Base-by-base conservation (phyloP, 2,797 vertebrate genomes). In the Takifugu ocellatus region DNA sequence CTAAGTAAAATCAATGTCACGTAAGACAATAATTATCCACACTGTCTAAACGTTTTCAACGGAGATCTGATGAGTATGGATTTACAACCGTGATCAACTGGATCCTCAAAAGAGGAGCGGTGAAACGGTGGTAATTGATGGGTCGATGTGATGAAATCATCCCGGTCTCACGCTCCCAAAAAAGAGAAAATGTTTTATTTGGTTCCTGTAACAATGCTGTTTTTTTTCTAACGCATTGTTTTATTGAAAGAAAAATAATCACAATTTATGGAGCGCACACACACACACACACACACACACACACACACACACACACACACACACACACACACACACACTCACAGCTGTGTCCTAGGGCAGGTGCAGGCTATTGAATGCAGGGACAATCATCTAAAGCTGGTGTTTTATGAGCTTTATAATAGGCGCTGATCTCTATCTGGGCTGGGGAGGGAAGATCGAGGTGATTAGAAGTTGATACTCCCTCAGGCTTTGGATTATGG, bases 401-500 rank as follows among this genome's bases (percentile, higher is more conserved):
- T 77, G 77, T 70, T 84, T 85, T 75, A 75, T 85, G 73, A 79
- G 80, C 54, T 77, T 79, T 73, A 81, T 82, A 83, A 88, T 82
- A 59, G 74, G 69, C 60, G 33, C 73, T 84, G 87, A 88, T 89
- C 79, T 79, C 49, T 77, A 88, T 85, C 86, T 78, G 83, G 62
- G 72, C 61, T 66, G 61, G 54, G 72, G 66, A 78, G 74, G 82
- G 77, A 65, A 83, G 87, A 84, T 81, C 71, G 63, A 65, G 76
- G 77, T 87, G 88, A 90, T 88, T 87, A 89, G 79, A 76, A 86
- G 78, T 79, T 79, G 82, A 84, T 78, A 82, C 83, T 79, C 66
- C 87, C 74, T 74, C 63, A 75, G 87, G 88, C 79, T 70, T 50
- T 58, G 79, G 87, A 91, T 89, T 91, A 90, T 88, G 82, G 79